phyloP scores from a whole-genome alignment of 2,797 vertebrate genomes.

The Spinus olivaceus region DNA sequence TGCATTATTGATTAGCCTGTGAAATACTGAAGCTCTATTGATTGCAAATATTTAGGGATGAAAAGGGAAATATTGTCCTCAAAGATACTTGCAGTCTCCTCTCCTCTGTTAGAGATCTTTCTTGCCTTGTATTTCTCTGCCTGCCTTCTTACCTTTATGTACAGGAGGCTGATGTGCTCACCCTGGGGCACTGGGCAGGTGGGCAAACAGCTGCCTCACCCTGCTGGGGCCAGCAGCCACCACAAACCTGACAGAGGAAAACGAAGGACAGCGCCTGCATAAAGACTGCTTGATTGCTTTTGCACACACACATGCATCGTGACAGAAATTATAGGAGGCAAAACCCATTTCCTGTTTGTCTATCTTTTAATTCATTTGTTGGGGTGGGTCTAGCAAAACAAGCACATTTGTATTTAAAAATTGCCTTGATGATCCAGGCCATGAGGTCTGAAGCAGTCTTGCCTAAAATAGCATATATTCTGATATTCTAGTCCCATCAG shows the following conservation, averaged over 20 bases:
- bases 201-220: not conserved
- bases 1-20: constrained; percentile 56
- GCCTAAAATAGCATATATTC: not conserved
- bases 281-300: not conserved
- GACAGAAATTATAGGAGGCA: not conserved
- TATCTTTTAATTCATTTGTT: not conserved
- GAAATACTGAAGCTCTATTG: constrained; percentile 34
- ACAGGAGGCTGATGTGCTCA: not conserved
- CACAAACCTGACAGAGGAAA: not conserved
- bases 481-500: not conserved
- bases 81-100: not conserved
- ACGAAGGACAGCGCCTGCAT: not conserved
- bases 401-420: not conserved
- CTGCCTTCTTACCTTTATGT: not conserved
- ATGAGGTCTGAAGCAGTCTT: not conserved
- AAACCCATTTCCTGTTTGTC: not conserved
- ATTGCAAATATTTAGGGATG: constrained; percentile 60
- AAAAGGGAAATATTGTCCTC: constrained; percentile 26
- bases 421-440: not conserved
- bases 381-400: not conserved
- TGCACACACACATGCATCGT: not conserved
- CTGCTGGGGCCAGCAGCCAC: not conserved
- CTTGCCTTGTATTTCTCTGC: not conserved
- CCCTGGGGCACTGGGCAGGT: not conserved
- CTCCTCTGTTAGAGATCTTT: not conserved